Conservation (phyloP, 2,113 vertebrate genomes). For the Piaya cayana region DNA sequence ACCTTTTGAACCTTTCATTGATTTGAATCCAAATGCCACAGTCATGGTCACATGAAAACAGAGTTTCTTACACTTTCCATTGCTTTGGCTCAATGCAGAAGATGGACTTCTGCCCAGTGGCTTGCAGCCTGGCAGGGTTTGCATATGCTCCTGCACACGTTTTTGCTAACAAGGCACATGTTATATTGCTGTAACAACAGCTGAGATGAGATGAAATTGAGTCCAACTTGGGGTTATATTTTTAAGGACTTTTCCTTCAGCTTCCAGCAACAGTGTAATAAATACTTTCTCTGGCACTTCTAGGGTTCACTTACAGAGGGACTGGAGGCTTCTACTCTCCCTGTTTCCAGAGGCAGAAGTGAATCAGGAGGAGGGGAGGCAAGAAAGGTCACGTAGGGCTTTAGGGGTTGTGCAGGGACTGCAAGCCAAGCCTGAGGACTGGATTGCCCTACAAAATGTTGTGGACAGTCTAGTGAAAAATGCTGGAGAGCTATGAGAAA, state of each 20-base stretch:
- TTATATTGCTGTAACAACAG: neutral
- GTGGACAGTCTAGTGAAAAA: neutral
- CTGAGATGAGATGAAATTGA: neutral
- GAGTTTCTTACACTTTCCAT: neutral
- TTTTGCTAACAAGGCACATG: neutral
- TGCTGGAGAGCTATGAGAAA: neutral
- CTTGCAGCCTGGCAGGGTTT: neutral
- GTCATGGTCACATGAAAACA: neutral
- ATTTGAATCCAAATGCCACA: slow-evolving; percentile 34
- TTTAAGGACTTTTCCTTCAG: neutral
- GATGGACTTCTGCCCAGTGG: neutral
- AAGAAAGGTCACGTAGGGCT: neutral
- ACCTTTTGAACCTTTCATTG: neutral
- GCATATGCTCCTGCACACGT: neutral
- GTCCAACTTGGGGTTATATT: neutral
- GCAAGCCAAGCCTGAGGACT: neutral
- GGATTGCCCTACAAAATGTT: neutral
- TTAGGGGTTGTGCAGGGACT: neutral
- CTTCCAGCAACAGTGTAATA: neutral
- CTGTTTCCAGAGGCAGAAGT: neutral
- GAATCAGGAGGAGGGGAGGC: neutral
- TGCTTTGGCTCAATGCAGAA: neutral
- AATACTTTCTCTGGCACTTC: neutral
- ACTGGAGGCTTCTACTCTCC: neutral
- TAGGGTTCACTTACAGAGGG: neutral